Percentiles rank a stretch among this genome's conserved stretches.
Conservation (phyloP, 2,888 invertebrate species). For the Lepidochitona cinerea region DNA sequence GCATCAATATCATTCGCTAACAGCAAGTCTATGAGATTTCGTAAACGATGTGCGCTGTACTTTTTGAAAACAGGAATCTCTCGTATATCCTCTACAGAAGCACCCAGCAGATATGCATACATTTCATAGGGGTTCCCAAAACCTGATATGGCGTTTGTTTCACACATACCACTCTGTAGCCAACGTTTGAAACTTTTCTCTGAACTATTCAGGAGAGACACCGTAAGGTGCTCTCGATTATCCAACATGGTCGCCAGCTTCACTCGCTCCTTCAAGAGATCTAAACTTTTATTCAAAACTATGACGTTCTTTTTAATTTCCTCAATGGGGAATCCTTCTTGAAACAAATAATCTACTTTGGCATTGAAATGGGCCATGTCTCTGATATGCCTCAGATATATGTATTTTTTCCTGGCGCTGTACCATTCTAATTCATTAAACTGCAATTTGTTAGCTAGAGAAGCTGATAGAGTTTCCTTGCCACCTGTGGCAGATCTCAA, state of each 20-base stretch:
- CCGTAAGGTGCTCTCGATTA: not conserved
- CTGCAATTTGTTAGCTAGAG: not conserved
- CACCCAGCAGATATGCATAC: slow-evolving; percentile 20
- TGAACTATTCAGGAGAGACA: not conserved
- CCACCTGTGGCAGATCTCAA: not conserved
- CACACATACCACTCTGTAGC: not conserved
- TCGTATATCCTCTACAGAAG: slow-evolving; percentile 8
- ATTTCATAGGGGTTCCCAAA: not conserved
- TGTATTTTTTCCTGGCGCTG: not conserved
- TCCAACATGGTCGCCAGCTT: not conserved
- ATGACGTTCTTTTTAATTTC: slow-evolving; percentile 9
- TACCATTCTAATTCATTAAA: slow-evolving; percentile 3
- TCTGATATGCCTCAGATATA: not conserved
- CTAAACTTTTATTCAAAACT: slow-evolving; percentile 11
- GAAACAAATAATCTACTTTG: slow-evolving; percentile 10
- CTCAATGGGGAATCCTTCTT: slow-evolving; percentile 11
- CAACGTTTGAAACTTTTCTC: not conserved
- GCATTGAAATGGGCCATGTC: slow-evolving; percentile 7
- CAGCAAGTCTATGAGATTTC: slow-evolving; percentile 9
- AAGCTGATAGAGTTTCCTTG: not conserved
- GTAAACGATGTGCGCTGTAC: not conserved
- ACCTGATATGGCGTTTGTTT: not conserved
- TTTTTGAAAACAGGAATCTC: not conserved
- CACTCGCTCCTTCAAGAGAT: not conserved
- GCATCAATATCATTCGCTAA: slow-evolving; percentile 9